Conservation (phyloP, 2,797 vertebrate species). For the Notolepis coatsorum region DNA sequence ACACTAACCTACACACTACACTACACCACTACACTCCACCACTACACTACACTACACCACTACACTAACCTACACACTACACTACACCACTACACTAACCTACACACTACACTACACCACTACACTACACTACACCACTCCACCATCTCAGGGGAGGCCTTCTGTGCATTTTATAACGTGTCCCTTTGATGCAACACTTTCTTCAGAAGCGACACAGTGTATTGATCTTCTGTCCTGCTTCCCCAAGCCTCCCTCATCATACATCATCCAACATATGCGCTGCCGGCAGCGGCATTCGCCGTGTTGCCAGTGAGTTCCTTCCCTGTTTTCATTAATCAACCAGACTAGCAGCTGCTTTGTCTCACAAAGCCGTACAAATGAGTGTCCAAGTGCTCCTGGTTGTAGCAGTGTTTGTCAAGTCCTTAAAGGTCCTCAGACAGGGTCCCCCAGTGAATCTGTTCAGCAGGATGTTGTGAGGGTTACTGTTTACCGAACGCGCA, state of each 20-base stretch:
- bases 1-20: too few species aligned
- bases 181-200: neutral
- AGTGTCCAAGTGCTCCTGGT: conserved; percentile 56
- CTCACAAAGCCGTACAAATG: conserved; percentile 34
- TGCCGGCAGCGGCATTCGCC: neutral
- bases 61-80: too few species aligned
- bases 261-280: neutral
- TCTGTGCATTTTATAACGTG: neutral
- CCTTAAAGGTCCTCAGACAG: conserved; percentile 41
- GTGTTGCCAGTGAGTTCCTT: neutral
- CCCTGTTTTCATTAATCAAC: neutral
- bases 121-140: too few species aligned
- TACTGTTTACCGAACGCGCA: conserved; percentile 72
- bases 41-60: too few species aligned
- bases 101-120: too few species aligned
- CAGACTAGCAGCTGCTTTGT: conserved; percentile 33
- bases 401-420: conserved; percentile 73
- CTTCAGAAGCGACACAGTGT: neutral
- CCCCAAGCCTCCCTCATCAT: too few species aligned
- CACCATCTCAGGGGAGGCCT: too few species aligned
- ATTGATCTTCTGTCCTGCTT: conserved; percentile 6
- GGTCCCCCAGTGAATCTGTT: conserved; percentile 45
- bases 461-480: conserved; percentile 68
- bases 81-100: too few species aligned
- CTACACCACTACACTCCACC: too few species aligned